These are phyloP conservation scores for Nannospalax galili DNA, from an alignment of 2,113 vertebrate genomes.

Conservation along the genomic window DNA sequence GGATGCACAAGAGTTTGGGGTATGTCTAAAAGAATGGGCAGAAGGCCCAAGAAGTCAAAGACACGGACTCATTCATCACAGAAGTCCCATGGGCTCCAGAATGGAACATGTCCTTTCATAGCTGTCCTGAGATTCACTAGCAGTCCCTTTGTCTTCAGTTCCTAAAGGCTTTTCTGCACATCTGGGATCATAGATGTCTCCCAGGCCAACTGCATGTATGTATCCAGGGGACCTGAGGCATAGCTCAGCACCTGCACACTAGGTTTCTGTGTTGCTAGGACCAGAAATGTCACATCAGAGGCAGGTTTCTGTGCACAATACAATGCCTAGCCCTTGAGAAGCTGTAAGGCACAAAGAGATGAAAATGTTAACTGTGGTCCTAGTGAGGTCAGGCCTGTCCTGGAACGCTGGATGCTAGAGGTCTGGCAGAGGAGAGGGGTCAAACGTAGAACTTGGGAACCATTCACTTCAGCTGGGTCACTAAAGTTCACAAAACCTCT, in stretches of 20 bases:
- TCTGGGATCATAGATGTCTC: slow-evolving; percentile 71
- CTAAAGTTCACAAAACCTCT: slow-evolving; percentile 85
- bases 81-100: slow-evolving; percentile 87
- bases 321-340: slow-evolving; percentile 89
- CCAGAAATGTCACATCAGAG: slow-evolving; percentile 91
- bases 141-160: slow-evolving; percentile 79
- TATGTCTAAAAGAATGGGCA: not conserved
- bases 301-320: slow-evolving; percentile 92
- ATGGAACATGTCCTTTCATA: slow-evolving; percentile 87
- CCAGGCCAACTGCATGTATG: slow-evolving; percentile 78
- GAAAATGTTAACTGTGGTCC: slow-evolving; percentile 90
- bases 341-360: slow-evolving; percentile 89
- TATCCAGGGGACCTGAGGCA: slow-evolving; percentile 88
- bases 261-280: slow-evolving; percentile 90
- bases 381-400: slow-evolving; percentile 63
- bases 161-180: slow-evolving; percentile 70
- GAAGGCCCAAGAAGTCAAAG: not conserved
- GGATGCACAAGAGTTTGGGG: not conserved
- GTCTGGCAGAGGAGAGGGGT: slow-evolving; percentile 90
- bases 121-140: slow-evolving; percentile 87
- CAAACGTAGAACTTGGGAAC: slow-evolving; percentile 91
- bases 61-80: slow-evolving; percentile 80
- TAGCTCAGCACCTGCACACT: slow-evolving; percentile 91
- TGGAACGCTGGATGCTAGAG: slow-evolving; percentile 85
- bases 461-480: slow-evolving; percentile 84